Evolutionary conservation across 2,113 vertebrate species (phyloP).

Genomic region (Cettia cetti): DNA sequence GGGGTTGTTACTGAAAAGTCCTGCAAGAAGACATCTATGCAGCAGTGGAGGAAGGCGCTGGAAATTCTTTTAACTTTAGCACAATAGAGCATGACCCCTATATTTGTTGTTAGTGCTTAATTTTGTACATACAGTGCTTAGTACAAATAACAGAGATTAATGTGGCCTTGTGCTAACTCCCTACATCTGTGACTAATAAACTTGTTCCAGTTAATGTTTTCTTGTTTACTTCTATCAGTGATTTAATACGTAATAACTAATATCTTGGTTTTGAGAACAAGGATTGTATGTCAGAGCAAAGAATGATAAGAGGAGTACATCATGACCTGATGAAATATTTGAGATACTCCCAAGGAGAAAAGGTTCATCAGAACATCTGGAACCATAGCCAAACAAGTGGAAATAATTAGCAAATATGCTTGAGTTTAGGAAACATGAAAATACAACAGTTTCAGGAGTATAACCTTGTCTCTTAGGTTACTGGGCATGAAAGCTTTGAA

Average conservation of each 20-base stretch:
- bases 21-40: too few relatives aligned
- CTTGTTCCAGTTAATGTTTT: background rate
- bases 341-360: background rate
- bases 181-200: background rate
- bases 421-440: background rate
- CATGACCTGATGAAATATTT: background rate
- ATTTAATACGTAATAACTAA: background rate
- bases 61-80: background rate
- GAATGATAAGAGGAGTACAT: background rate
- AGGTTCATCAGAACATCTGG: background rate
- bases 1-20: background rate
- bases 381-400: background rate
- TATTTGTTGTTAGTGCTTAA: background rate
- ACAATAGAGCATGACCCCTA: background rate
- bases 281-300: background rate
- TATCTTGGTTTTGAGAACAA: background rate
- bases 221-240: background rate
- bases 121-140: background rate
- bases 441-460: background rate
- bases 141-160: background rate
- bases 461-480: background rate
- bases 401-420: background rate
- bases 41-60: background rate
- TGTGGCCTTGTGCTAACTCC: background rate
- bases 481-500: background rate